phyloP scores from a whole-genome alignment of 2,113 vertebrate genomes.

The Saccopteryx bilineata region DNA sequence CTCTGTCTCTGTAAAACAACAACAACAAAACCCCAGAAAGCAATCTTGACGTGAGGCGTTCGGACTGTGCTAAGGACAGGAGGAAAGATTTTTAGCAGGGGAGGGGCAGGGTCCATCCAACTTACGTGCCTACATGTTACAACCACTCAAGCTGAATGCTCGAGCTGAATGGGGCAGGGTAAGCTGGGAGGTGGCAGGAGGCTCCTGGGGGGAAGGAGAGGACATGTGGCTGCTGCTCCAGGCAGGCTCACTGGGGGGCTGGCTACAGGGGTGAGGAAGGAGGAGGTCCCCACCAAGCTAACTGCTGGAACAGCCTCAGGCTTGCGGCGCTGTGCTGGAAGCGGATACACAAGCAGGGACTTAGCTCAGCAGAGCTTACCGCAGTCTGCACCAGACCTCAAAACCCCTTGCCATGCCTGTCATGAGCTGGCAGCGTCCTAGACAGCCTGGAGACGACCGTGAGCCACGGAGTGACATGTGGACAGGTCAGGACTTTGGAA shows the following conservation, averaged over 20 bases:
- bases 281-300: background rate
- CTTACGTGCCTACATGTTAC: background rate
- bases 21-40: background rate
- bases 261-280: background rate
- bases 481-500: background rate
- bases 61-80: background rate
- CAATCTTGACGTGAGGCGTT: background rate
- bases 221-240: background rate
- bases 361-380: background rate
- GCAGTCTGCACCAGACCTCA: background rate
- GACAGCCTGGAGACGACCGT: background rate
- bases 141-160: background rate
- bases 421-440: background rate
- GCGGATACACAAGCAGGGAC: background rate
- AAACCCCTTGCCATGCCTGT: background rate
- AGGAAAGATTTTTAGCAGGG: background rate
- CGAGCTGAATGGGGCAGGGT: background rate
- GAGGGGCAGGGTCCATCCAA: background rate
- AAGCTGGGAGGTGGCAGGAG: background rate
- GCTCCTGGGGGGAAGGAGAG: background rate
- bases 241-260: background rate
- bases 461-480: background rate
- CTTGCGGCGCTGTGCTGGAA: background rate
- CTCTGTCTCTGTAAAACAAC: too few relatives aligned
- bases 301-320: background rate